Percentiles rank a stretch among this genome's conserved stretches.
Evolutionary conservation across 2,888 invertebrate genomes (phyloP).

Genomic region (Reticulitermes lucifugus): DNA sequence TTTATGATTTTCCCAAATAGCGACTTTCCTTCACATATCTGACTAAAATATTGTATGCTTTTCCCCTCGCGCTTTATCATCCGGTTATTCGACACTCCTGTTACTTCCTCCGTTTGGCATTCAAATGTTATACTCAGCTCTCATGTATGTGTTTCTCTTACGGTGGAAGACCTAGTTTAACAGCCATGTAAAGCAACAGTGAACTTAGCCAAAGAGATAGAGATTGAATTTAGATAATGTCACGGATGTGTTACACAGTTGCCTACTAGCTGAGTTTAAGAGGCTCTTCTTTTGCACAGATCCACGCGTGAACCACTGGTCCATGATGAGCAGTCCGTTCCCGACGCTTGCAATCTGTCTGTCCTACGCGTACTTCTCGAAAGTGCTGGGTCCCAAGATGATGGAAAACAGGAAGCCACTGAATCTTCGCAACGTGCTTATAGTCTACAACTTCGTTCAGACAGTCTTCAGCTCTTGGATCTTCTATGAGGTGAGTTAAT

Average conservation of each 20-base stretch:
- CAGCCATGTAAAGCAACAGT: too few relatives aligned
- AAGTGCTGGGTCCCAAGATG: slow-evolving; percentile 82
- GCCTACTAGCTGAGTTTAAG: too few relatives aligned
- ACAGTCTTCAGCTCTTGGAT: slow-evolving; percentile 91
- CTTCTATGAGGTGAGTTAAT: slow-evolving; percentile 85
- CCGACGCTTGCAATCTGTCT: slow-evolving; percentile 88
- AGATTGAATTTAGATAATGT: background rate
- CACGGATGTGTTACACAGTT: background rate
- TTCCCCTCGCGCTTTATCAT: too few relatives aligned
- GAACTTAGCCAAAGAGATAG: too few relatives aligned
- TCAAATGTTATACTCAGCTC: too few relatives aligned
- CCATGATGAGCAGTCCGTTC: slow-evolving; percentile 89
- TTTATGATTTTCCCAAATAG: too few relatives aligned
- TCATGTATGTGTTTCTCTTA: too few relatives aligned
- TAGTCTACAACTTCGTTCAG: slow-evolving; percentile 90
- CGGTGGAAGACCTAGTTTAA: too few relatives aligned
- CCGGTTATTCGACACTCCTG: too few relatives aligned
- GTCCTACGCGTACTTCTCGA: slow-evolving; percentile 85
- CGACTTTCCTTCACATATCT: too few relatives aligned
- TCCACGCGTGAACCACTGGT: slow-evolving; percentile 89
- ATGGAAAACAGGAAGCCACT: slow-evolving; percentile 94
- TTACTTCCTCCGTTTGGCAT: too few relatives aligned
- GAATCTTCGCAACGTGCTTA: slow-evolving; percentile 81
- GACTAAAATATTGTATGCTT: too few relatives aligned
- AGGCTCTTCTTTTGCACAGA: slow-evolving; percentile 71